Base-by-base conservation (phyloP, 2,797 vertebrate genomes). In the Leuciscus waleckii region DNA sequence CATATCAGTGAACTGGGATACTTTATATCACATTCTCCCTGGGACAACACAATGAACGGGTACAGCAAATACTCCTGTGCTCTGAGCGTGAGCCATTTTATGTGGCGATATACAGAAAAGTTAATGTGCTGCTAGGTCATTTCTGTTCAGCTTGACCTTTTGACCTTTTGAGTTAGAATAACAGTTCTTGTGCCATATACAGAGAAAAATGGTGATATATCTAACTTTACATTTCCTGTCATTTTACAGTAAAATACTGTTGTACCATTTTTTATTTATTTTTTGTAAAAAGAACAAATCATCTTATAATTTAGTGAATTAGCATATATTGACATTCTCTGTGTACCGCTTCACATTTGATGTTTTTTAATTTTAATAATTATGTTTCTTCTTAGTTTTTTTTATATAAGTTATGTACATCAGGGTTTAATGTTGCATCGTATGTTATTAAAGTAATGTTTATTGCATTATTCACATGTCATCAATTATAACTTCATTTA, bases 1-100 rank as follows among this genome's bases (percentile, higher is more conserved):
- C 83, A 84, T 71, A 80, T 51, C 61, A 79, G 75, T 85, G 82
- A 86, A 84, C 73, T 78, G 32, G 41, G 23, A 41, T 82, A 37
- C 71, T 83, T 29, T 43, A 37, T 84, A 73, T 78, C 46, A 68
- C 61, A 70, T 73, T 79, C 43, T 77, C 37, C 51, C n/a, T 43
- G 63, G 68, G 26, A 85, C 79, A 85, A 80, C 54, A 39, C 63
- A 85, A 74, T 13, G 32, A 69, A 76, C 29, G 63, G 70, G 14
- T 23, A 83, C 49, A 49, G 82, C 26, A 79, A 85, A 81, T 83
- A 79, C 37, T 69, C 51, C 81, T 79, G 74, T 79, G 63, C 61
- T 68, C 65, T 80, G 63, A 86, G 41, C 10, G 17, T 0, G n/a
- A 82, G 43, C 35, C 74, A 39, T 49, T 83, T 51, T 70, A 83